These are phyloP conservation scores for Corythaeola cristata DNA, from an alignment of 2,113 vertebrate species.

Conservation along the genomic window DNA sequence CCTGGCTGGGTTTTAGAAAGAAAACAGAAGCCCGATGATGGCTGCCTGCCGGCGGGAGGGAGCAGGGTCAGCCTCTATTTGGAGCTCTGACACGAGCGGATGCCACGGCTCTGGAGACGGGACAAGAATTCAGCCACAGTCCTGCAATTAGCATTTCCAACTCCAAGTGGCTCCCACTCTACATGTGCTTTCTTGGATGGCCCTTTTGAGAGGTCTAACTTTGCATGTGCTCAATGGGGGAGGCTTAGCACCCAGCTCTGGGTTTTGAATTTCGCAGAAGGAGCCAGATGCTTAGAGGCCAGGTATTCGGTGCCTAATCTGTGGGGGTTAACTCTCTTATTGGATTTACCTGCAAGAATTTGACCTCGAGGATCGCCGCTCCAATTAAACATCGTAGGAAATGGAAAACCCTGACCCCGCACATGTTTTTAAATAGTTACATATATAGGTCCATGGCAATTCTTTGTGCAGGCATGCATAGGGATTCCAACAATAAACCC, in stretches of 20 bases:
- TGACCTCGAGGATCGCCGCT: neutral
- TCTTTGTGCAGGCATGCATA: neutral
- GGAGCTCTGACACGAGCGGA: slow-evolving; percentile 5
- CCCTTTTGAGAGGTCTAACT: slow-evolving; percentile 49
- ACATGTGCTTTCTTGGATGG: slow-evolving; percentile 44
- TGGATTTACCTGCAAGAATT: slow-evolving; percentile 40
- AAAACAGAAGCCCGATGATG: neutral
- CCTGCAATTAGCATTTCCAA: slow-evolving; percentile 61
- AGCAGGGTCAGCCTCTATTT: slow-evolving; percentile 31
- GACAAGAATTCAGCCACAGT: slow-evolving; percentile 47
- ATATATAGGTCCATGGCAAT: neutral
- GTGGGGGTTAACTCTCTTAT: neutral
- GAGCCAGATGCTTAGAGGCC: slow-evolving; percentile 34
- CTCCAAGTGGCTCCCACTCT: slow-evolving; percentile 1
- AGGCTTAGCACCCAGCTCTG: slow-evolving; percentile 32
- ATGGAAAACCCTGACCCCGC: neutral
- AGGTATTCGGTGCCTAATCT: slow-evolving; percentile 40
- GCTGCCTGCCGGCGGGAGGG: neutral
- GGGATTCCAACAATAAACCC: neutral
- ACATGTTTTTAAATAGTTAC: neutral
- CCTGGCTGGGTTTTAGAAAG: slow-evolving; percentile 18
- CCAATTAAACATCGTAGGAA: neutral
- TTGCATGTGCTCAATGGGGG: neutral
- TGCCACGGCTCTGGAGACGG: neutral
- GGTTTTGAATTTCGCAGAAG: slow-evolving; percentile 61